Percentiles rank a stretch among this genome's conserved stretches.
These are phyloP conservation scores for Dromiciops gliroides DNA, from an alignment of 2,113 vertebrate genomes.

Conservation along the genomic window DNA sequence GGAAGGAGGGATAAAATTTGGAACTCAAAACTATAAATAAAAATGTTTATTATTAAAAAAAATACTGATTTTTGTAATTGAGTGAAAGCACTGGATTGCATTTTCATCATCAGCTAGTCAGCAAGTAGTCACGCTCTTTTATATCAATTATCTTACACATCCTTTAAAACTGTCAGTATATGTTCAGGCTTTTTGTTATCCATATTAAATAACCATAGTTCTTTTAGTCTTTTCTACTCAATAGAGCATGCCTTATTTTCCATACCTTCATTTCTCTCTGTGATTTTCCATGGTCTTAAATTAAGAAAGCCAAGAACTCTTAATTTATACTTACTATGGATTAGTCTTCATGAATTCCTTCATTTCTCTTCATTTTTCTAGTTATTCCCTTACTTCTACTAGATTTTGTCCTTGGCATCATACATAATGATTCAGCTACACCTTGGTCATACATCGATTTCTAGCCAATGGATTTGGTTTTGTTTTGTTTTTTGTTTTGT, in stretches of 20 bases:
- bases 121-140: neutral
- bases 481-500: too few species aligned
- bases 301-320: neutral
- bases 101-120: neutral
- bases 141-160: neutral
- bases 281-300: neutral
- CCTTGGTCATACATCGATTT: neutral
- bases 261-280: neutral
- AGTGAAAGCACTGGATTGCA: neutral
- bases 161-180: neutral
- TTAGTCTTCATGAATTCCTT: neutral
- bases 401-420: neutral
- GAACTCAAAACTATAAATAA: too few species aligned
- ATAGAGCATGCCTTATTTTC: neutral
- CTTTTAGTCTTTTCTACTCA: neutral
- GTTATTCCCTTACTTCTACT: neutral
- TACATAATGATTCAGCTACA: neutral
- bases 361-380: neutral
- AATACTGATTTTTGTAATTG: neutral
- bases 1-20: too few species aligned
- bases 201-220: neutral
- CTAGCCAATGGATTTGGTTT: neutral
- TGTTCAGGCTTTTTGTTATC: neutral
- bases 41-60: too few species aligned
- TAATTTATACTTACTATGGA: neutral